Evolutionary conservation across 2,797 vertebrate genomes (phyloP).

Genomic region (Dicrostonyx torquatus): DNA sequence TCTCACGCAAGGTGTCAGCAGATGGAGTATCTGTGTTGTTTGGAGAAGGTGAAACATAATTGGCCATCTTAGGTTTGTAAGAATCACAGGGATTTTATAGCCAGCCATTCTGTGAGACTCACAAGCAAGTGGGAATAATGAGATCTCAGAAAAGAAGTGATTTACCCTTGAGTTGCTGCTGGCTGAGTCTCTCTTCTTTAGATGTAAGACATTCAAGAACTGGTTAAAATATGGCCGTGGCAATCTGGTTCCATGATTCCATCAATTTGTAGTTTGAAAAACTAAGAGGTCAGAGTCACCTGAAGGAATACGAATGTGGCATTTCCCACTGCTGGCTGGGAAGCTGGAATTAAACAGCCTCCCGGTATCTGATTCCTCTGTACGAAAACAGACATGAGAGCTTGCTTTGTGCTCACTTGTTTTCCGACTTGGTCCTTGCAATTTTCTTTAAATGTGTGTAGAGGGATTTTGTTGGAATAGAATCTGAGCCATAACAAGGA

Average conservation of each 20-base stretch:
- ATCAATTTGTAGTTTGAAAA: conserved; percentile 14
- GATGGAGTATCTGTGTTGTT: background rate
- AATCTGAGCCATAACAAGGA: conserved; percentile 55
- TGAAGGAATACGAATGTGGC: background rate
- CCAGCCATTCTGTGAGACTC: background rate
- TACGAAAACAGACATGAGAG: conserved; percentile 31
- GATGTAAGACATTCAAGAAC: background rate
- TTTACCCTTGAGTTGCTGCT: background rate
- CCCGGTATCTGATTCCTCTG: conserved; percentile 39
- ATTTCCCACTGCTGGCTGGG: background rate
- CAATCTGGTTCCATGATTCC: background rate
- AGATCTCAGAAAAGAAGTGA: background rate
- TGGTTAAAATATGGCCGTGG: background rate
- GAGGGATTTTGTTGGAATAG: conserved; percentile 47
- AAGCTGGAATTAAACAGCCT: background rate
- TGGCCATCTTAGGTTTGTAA: conserved; percentile 25
- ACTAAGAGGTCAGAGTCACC: background rate
- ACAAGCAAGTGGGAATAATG: background rate
- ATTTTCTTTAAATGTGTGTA: conserved; percentile 56
- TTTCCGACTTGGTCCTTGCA: conserved; percentile 65
- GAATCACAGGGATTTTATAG: background rate
- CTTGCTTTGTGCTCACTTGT: conserved; percentile 47
- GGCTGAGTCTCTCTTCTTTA: background rate
- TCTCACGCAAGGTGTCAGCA: background rate
- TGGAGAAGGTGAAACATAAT: conserved; percentile 42